Base-by-base conservation (phyloP, 2,797 vertebrate genomes). In the Micrastur ruficollis region DNA sequence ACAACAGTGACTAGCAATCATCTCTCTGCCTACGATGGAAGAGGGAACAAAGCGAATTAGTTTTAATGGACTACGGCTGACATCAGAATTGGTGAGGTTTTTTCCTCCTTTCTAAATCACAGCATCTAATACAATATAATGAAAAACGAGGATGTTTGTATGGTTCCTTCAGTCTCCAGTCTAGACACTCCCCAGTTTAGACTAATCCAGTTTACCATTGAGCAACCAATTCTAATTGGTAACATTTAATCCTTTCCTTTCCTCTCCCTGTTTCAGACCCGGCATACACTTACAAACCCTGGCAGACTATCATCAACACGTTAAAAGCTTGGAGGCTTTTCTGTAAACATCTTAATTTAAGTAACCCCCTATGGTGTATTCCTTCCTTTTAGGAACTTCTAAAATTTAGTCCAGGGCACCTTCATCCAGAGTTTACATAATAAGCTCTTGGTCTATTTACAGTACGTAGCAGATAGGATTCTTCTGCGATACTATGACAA, bases 101-200 rank as follows among this genome's bases (percentile, higher is more conserved):
- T 83, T 66, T 72, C 53, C 89, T 83, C 94, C 89, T 93, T 58
- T 55, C 83, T 73, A 91, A 93, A 90, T 78, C 91, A 53, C 88
- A 78, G 89, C 3, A 2, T 75, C 93, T 90, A 81, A 91, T 25
- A 94, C 61, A 74, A 42, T 40, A 29, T 81, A 65, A 95, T 91
- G 93, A 93, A 84, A 74, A 84, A 44, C 2, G 36, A 89, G 93
- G 86, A 84, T 56, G 38, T 91, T 86, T 73, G 74, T 40, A 67
- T 4, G 31, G 66, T 76, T 93, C 93, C 88, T 93, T 85, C 73
- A 74, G 94, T 68, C 95, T 76, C 71, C 83, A 95, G 96, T 94
- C 94, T 94, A 95, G 92, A 96, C 95, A 50, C 90, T 61, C 83
- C 46, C 88, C 47, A 74, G 89, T 91, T 95, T 50, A 95, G 83